phyloP scores from a whole-genome alignment of 2,797 vertebrate species.

The Eulemur albifrons region DNA sequence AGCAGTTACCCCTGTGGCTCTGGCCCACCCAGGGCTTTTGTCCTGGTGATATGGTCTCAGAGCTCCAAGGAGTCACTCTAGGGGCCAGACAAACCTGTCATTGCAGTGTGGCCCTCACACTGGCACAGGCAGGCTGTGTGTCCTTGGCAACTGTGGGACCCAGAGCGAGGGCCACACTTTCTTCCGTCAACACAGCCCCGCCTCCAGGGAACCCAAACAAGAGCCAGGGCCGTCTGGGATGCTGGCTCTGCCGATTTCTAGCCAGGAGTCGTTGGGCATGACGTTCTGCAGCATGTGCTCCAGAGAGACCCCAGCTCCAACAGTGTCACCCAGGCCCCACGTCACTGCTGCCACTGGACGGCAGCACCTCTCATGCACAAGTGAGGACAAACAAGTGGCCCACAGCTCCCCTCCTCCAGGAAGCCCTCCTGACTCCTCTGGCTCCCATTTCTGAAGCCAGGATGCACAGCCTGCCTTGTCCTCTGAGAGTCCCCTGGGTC shows the following conservation, averaged over 20 bases:
- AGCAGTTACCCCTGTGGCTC: not conserved
- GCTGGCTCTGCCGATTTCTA: not conserved
- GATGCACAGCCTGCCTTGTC: not conserved
- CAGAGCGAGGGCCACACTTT: not conserved
- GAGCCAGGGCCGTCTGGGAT: fast-evolving
- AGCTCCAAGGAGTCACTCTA: not conserved
- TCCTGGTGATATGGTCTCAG: not conserved
- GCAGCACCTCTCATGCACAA: not conserved
- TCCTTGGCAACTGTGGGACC: not conserved
- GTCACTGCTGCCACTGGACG: fast-evolving
- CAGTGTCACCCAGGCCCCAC: not conserved
- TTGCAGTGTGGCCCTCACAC: not conserved
- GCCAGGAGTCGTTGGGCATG: not conserved
- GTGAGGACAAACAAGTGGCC: not conserved
- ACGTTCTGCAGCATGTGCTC: fast-evolving
- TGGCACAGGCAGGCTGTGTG: not conserved
- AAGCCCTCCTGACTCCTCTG: not conserved
- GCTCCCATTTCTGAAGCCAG: not conserved
- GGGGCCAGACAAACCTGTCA: not conserved
- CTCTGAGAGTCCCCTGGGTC: not conserved
- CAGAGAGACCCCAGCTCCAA: not conserved
- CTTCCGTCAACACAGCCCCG: not conserved
- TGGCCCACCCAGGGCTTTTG: not conserved
- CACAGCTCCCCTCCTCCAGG: not conserved
- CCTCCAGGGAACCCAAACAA: not conserved